phyloP scores from a whole-genome alignment of 2,113 vertebrate genomes.

The Phalacrocorax pelagicus region DNA sequence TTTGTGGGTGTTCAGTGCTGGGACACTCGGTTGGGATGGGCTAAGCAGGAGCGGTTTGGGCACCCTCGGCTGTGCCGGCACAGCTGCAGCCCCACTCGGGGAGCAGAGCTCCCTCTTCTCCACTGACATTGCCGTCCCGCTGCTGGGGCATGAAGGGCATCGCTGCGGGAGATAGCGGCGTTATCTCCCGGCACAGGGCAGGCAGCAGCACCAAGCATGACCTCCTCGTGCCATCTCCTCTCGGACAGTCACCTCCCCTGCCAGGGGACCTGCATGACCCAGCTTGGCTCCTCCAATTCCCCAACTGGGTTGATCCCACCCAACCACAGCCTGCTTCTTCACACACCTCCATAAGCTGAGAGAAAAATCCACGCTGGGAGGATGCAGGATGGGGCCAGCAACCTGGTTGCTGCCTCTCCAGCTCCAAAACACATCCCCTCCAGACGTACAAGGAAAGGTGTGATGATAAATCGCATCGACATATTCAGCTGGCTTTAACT shows the following conservation, averaged over 20 bases:
- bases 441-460: background rate
- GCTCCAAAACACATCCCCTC: background rate
- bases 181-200: background rate
- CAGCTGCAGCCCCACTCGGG: fast-evolving
- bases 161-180: background rate
- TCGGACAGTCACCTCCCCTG: background rate
- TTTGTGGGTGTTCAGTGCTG: background rate
- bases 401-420: background rate
- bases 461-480: background rate
- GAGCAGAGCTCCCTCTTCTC: background rate
- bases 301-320: fast-evolving
- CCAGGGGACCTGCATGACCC: fast-evolving
- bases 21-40: fast-evolving
- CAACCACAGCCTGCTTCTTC: fast-evolving
- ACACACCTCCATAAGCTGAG: fast-evolving
- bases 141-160: conserved; percentile 56
- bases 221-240: background rate
- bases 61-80: background rate
- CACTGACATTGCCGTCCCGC: background rate
- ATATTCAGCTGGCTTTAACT: background rate
- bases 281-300: background rate
- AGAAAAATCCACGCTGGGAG: background rate
- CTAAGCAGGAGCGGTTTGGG: background rate
- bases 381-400: background rate
- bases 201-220: background rate